These are phyloP conservation scores for Perizoma affinitatum DNA, from an alignment of 2,888 invertebrate species.

Conservation along the genomic window DNA sequence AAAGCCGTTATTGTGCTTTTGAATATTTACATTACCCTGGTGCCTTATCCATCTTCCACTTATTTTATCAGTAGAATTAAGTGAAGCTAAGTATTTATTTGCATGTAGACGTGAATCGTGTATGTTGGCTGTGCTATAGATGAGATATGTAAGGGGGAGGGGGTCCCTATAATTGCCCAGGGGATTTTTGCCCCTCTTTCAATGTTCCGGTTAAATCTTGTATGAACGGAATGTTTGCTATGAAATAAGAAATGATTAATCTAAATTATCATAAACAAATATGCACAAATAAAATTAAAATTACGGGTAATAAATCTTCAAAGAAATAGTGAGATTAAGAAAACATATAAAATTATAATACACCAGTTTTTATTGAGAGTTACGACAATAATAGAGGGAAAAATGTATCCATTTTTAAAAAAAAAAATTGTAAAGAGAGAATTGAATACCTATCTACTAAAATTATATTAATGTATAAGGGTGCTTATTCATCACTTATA, in stretches of 20 bases:
- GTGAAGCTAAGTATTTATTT: slow-evolving; percentile 40
- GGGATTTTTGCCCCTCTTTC: slow-evolving; percentile 3
- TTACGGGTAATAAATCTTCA: not conserved
- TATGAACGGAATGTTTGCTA: not conserved
- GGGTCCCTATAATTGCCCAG: slow-evolving; percentile 2
- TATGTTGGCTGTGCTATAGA: slow-evolving; percentile 17
- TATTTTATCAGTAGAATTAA: slow-evolving; percentile 42
- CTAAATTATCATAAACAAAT: not conserved
- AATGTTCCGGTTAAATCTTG: not conserved
- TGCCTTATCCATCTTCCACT: slow-evolving; percentile 71
- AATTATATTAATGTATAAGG: too few species aligned
- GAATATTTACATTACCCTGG: slow-evolving; percentile 49
- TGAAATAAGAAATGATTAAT: not conserved
- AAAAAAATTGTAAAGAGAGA: too few species aligned
- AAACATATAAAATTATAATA: not conserved
- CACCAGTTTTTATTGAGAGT: slow-evolving; percentile 13
- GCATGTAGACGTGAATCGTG: slow-evolving; percentile 31
- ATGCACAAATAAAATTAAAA: not conserved
- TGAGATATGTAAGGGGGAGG: not conserved
- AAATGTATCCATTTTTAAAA: not conserved
- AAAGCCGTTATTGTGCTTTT: slow-evolving; percentile 20
- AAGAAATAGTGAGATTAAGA: not conserved
- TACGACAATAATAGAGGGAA: slow-evolving; percentile 7
- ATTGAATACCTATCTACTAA: too few species aligned
- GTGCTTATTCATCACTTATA: too few species aligned